A percentile compares a stretch with the other conserved stretches of the same genome.
These are phyloP conservation scores for Sycobia sp. DNA, from an alignment of 1,140 invertebrate genomes.

Conservation along the genomic window DNA sequence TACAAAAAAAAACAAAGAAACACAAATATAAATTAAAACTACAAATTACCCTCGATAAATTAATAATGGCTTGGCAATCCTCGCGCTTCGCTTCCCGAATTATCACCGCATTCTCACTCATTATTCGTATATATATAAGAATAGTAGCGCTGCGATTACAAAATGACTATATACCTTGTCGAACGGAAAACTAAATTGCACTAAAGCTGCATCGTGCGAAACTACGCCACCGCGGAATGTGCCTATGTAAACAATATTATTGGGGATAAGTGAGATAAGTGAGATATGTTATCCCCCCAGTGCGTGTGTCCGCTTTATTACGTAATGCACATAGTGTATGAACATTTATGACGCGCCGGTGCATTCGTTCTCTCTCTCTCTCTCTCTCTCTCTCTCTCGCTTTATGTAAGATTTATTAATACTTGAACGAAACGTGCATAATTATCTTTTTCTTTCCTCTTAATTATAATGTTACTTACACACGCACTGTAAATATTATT, in stretches of 20 bases:
- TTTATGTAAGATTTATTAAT: too few species aligned
- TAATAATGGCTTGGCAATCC: slow-evolving; percentile 26
- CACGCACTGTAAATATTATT: background rate
- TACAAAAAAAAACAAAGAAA: background rate
- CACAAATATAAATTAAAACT: background rate
- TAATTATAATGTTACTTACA: background rate
- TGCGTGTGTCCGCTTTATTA: slow-evolving; percentile 14
- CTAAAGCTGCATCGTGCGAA: background rate
- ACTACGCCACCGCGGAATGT: slow-evolving; percentile 23
- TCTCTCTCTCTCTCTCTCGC: too few species aligned
- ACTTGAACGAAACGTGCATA: too few species aligned
- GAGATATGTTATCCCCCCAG: slow-evolving; percentile 17
- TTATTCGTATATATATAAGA: too few species aligned
- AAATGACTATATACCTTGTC: slow-evolving; percentile 2
- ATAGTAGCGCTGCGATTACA: background rate
- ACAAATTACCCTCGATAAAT: slow-evolving; percentile 31
- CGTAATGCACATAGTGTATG: slow-evolving; percentile 16
- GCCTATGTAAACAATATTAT: slow-evolving; percentile 24
- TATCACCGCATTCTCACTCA: background rate
- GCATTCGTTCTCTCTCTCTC: too few species aligned
- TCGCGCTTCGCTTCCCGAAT: slow-evolving; percentile 28
- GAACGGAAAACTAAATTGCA: slow-evolving; percentile 1
- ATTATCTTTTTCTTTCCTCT: background rate
- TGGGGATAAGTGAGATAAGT: slow-evolving; percentile 6
- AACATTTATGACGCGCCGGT: slow-evolving; percentile 15